Evolutionary conservation across 2,113 vertebrate species (phyloP), one percentile per base, ranked within the genome.

Genomic region (Pan troglodytes): DNA sequence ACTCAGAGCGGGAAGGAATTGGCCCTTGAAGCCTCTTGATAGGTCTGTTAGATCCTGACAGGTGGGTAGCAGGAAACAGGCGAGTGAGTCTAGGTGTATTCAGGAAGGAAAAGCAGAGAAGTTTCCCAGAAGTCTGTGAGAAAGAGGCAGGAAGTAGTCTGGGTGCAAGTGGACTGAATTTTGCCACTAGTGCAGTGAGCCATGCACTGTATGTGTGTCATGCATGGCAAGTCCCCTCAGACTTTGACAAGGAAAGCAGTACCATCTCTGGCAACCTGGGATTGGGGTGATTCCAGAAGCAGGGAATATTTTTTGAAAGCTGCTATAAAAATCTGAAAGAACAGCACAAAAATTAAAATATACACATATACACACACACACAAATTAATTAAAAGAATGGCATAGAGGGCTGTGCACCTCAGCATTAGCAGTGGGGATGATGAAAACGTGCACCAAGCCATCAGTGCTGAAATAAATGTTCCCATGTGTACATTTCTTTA

Each of bases 141-240:
- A 4, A 43, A 57, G 35, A 52, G 43, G 50, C 88, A 72, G 27
- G 86, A 67, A 68, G n/a, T 23, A 48, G 35, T 55, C 40, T 25
- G 12, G 38, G 3, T 76, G 78, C 48, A 10, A 8, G 64, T 18
- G n/a, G 27, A 27, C 75, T 45, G 5, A 8, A 23, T 45, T 78
- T 76, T 25, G n/a, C 70, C 52, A 14, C 12, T 0, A 40, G 20
- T 3, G 18, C 50, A 25, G 6, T 3, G 17, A 45, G 52, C 73
- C 17, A 0, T 5, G 3, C 0, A 0, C 40, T 12, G 2, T 35
- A 14, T 64, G 30, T 22, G 11, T 10, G 13, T 57, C 13, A 1
- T 5, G 4, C 6, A 1, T 2, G 10, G 35, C 2, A 35, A 76
- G 48, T 14, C 61, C n/a, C 35, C 50, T 50, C 5, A 0, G 45